These are phyloP conservation scores for Cantharis nigra DNA, from an alignment of 2,888 invertebrate genomes.

Conservation along the genomic window DNA sequence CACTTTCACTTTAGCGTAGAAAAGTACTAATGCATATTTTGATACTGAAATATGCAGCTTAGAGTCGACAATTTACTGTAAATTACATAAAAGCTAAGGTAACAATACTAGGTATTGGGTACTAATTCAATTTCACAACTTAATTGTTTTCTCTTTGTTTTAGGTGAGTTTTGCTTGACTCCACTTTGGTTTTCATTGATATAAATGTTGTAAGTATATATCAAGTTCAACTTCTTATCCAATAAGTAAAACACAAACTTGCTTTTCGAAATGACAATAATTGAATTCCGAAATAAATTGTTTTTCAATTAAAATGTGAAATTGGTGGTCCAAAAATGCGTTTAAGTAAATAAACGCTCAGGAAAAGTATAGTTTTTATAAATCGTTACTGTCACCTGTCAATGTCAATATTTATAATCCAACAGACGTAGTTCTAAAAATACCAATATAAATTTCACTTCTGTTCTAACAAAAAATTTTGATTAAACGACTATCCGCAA, in stretches of 20 bases:
- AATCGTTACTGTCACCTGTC: not conserved
- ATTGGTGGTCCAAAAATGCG: not conserved
- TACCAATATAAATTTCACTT: not conserved
- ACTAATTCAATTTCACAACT: not conserved
- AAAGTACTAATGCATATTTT: too few species aligned
- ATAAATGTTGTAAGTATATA: slow-evolving; percentile 7
- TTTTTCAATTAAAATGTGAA: not conserved
- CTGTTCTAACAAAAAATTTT: not conserved
- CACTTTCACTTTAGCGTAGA: too few species aligned
- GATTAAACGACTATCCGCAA: not conserved
- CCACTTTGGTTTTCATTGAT: not conserved
- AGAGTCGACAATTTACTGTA: not conserved
- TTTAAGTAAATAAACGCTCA: not conserved
- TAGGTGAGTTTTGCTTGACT: slow-evolving; percentile 6
- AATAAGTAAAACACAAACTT: slow-evolving; percentile 3
- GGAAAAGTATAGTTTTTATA: not conserved
- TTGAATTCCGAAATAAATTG: slow-evolving; percentile 11
- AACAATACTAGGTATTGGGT: not conserved
- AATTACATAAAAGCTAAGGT: not conserved
- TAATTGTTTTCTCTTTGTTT: slow-evolving; percentile 14
- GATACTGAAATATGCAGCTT: too few species aligned
- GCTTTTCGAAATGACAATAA: slow-evolving; percentile 8
- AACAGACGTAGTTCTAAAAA: not conserved
- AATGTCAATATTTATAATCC: not conserved
- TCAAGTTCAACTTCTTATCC: slow-evolving; percentile 3